phyloP scores from a whole-genome alignment of 1,140 invertebrate genomes.

The Brevipalpus yothersi region DNA sequence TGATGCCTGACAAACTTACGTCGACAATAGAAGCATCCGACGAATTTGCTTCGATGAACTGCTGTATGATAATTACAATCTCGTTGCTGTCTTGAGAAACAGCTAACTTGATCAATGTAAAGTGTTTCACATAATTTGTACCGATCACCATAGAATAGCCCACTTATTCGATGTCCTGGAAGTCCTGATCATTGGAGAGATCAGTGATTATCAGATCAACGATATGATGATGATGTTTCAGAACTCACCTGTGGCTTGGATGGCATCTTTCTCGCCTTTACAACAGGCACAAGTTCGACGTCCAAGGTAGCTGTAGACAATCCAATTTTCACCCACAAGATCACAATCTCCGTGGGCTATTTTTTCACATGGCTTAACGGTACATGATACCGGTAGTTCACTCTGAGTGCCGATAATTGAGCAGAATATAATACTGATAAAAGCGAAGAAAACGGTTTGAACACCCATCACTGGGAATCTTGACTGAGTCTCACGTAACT shows the following conservation, averaged over 20 bases:
- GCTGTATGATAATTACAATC: slow-evolving; percentile 1
- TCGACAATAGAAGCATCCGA: slow-evolving; percentile 1
- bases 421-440: too few relatives aligned
- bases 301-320: not conserved
- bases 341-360: not conserved
- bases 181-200: not conserved
- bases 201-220: not conserved
- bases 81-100: not conserved
- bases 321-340: not conserved
- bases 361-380: not conserved
- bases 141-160: not conserved
- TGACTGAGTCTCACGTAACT: too few relatives aligned
- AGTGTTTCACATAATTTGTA: not conserved
- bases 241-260: not conserved
- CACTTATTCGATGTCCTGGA: not conserved
- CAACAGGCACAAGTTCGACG: not conserved
- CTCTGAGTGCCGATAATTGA: not conserved
- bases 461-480: too few relatives aligned
- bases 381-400: not conserved
- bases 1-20: not conserved
- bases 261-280: not conserved
- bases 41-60: not conserved
- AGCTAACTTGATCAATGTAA: not conserved
- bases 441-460: too few relatives aligned
- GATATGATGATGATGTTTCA: not conserved